Percentiles rank a stretch among this genome's conserved stretches.
Evolutionary conservation across 2,113 vertebrate species (phyloP).

Genomic region (rabbit (Oryctolagus cuniculus)): mOryCun1.1 NC_091433.1:142688501-142689000

Average conservation of each 20-base stretch:
- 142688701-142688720: not conserved
- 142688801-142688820: not conserved
- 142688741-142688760: not conserved
- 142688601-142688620: not conserved
- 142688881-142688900: not conserved
- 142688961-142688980: not conserved
- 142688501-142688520: not conserved
- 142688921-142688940: not conserved
- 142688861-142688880: not conserved
- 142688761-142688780: not conserved
- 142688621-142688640: not conserved
- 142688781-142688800: not conserved
- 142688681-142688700: too few relatives aligned
- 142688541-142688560: not conserved
- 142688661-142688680: not conserved
- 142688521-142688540: not conserved
- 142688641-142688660: not conserved
- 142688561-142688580: not conserved
- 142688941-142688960: not conserved
- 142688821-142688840: not conserved
- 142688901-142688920: constrained; percentile 4
- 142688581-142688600: not conserved
- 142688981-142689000: not conserved
- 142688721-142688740: not conserved
- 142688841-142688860: constrained; percentile 21